These are phyloP conservation scores for Parnassius smintheus DNA, from an alignment of 2,888 invertebrate species.

Conservation along the genomic window DNA sequence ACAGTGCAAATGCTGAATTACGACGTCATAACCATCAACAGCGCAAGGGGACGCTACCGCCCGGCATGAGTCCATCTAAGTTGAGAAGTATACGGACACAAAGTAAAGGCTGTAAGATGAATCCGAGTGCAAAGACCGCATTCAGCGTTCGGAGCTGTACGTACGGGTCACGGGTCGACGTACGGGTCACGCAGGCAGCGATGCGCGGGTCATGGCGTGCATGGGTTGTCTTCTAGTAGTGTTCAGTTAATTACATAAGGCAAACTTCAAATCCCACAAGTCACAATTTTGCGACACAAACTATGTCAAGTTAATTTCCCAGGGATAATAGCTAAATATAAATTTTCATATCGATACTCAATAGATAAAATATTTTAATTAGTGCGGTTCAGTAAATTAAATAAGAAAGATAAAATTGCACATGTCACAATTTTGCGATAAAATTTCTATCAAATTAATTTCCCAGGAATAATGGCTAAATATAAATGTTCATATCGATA, in stretches of 20 bases:
- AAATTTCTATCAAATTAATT: too few species aligned
- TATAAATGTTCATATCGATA: too few species aligned
- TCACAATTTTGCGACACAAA: too few species aligned
- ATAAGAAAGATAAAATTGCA: too few species aligned
- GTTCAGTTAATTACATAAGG: neutral
- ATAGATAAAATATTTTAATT: too few species aligned
- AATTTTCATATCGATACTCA: too few species aligned
- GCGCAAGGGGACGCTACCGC: neutral
- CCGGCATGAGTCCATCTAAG: neutral
- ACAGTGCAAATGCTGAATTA: too few species aligned
- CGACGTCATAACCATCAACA: neutral
- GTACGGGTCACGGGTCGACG: slow-evolving; percentile 51
- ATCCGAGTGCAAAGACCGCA: slow-evolving; percentile 51
- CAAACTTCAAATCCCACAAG: neutral
- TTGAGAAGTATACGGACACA: neutral
- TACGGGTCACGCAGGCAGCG: slow-evolving; percentile 50
- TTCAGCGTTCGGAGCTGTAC: slow-evolving; percentile 35
- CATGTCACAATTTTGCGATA: too few species aligned
- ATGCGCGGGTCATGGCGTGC: neutral
- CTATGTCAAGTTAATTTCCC: too few species aligned
- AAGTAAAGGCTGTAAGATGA: slow-evolving; percentile 23
- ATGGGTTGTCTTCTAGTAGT: neutral
- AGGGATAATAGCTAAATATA: too few species aligned
- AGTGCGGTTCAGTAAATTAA: too few species aligned
- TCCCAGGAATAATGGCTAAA: too few species aligned